phyloP scores from a whole-genome alignment of 1,140 invertebrate species.

The Oryctes rhinoceros region DNA sequence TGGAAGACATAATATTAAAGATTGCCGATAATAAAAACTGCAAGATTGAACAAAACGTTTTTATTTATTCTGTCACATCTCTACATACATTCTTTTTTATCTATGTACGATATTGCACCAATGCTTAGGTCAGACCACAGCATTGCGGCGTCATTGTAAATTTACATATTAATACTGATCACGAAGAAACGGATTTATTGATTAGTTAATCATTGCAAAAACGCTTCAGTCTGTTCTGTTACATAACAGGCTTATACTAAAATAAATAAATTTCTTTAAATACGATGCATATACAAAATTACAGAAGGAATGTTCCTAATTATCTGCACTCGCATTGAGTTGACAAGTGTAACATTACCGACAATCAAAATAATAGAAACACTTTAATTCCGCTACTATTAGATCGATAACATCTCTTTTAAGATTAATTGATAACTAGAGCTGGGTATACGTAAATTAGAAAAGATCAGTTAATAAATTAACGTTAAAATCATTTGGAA shows the following conservation, averaged over 20 bases:
- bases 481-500: not conserved
- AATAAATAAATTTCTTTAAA: slow-evolving; percentile 30
- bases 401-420: not conserved
- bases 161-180: slow-evolving; percentile 32
- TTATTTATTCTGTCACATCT: not conserved
- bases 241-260: slow-evolving; percentile 17
- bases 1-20: too few relatives aligned
- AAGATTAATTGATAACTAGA: not conserved
- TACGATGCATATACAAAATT: slow-evolving; percentile 4
- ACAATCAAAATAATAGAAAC: not conserved
- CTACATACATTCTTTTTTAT: slow-evolving; percentile 15
- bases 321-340: not conserved
- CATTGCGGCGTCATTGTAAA: not conserved
- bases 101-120: not conserved
- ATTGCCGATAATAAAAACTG: not conserved
- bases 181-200: slow-evolving; percentile 7
- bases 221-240: slow-evolving; percentile 12
- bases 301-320: slow-evolving; percentile 24
- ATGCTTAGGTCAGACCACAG: not conserved
- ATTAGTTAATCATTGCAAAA: not conserved
- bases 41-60: not conserved
- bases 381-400: not conserved
- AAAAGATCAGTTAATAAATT: not conserved
- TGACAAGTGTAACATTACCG: not conserved
- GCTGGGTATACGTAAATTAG: not conserved